Evolutionary conservation across 2,888 invertebrate genomes (phyloP).

Genomic region (Operophtera brumata): DNA sequence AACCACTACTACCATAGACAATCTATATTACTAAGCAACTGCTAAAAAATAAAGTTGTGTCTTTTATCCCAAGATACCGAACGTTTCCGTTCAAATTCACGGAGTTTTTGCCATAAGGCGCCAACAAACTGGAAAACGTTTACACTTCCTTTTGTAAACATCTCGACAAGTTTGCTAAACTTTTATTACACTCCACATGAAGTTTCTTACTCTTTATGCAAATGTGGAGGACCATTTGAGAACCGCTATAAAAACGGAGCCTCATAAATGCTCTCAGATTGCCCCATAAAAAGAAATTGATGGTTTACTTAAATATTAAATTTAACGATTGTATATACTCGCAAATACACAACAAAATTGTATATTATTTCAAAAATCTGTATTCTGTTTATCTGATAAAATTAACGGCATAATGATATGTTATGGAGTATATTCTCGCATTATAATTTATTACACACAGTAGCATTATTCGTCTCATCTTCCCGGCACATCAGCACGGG

Average conservation of each 20-base stretch:
- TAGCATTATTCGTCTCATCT: too few relatives aligned
- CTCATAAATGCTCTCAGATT: conserved; percentile 31
- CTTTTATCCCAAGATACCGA: neutral
- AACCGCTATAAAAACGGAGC: conserved; percentile 32
- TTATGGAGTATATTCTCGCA: too few relatives aligned
- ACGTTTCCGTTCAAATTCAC: neutral
- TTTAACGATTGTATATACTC: conserved; percentile 10
- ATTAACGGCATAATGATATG: too few relatives aligned
- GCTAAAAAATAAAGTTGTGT: too few relatives aligned
- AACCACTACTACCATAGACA: too few relatives aligned
- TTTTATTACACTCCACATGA: conserved; percentile 6
- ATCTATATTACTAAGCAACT: too few relatives aligned
- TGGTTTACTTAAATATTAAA: conserved; percentile 32
- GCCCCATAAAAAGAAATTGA: conserved; percentile 36
- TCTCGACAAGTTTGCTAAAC: conserved; percentile 14
- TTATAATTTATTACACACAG: too few relatives aligned
- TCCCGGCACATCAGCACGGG: too few relatives aligned
- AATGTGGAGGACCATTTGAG: conserved; percentile 20
- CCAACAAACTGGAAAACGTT: neutral
- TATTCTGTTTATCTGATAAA: too few relatives aligned
- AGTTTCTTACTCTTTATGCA: conserved; percentile 18
- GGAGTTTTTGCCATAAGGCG: neutral
- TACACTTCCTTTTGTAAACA: conserved; percentile 1
- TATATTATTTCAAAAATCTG: too few relatives aligned
- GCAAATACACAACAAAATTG: neutral